Base-by-base conservation (phyloP, 2,113 vertebrate species). In the Ceuthmochares aereus region DNA sequence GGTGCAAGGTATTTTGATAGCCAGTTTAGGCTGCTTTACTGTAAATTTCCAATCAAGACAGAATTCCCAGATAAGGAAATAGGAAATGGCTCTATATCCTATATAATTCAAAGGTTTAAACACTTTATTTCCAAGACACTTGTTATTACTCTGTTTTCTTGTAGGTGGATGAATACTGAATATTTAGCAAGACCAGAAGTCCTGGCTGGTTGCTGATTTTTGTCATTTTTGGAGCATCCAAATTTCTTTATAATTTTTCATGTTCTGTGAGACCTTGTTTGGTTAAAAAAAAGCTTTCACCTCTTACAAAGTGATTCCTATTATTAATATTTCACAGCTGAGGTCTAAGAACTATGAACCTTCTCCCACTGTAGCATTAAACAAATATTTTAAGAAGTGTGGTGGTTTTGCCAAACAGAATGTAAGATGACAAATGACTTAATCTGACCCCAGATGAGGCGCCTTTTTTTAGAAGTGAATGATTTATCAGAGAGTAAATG, bases 321-420 rank as follows among this genome's bases (percentile, higher is more conserved):
- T 74, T 47, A 94, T 95, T 86, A 91, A 96, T 96, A 91, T 95
- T 96, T 95, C 93, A 94, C 78, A 13, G 9, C 51, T 29, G 68
- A 45, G 79, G 95, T 70, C 83, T 60, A 40, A 81, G 52, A 64
- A 78, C 77, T 70, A 75, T 32, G 79, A 84, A 81, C 85, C 34
- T 86, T 52, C 51, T 70, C 63, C 86, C 26, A 6, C 36, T 8
- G 42, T 29, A 36, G 75, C 37, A 84, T 80, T 90, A 63, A 95
- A 64, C 93, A 93, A 90, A 95, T 86, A 84, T 90, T 93, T 92
- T 78, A 63, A 84, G 75, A 26, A 64, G 51, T 1, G 0, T 5
- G 40, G 60, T n/a, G 64, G 67, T 86, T 94, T 92, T 84, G 68
- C 63, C 83, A 74, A 77, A 18, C 34, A 88, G 68, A 74, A 67